These are phyloP conservation scores for Ctenomys sociabilis DNA, from an alignment of 2,113 vertebrate species.

Conservation along the genomic window DNA sequence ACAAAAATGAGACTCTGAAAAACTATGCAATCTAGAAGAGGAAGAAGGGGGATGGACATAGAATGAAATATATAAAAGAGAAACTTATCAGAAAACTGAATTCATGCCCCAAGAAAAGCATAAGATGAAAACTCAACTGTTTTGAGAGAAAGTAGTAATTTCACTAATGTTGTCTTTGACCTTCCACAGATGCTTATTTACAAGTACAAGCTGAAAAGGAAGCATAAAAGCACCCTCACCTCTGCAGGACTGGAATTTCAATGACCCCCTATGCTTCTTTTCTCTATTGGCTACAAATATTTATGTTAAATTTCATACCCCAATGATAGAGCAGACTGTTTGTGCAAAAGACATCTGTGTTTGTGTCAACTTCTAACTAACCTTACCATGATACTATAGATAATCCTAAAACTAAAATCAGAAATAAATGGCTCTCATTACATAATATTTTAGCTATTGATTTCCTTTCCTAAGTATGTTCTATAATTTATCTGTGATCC, in stretches of 20 bases:
- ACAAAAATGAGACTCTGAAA: not conserved
- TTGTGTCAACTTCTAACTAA: conserved; percentile 57
- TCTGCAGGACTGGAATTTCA: not conserved
- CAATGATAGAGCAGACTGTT: conserved; percentile 36
- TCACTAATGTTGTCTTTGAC: not conserved
- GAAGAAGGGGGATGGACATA: not conserved
- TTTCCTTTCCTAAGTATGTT: conserved; percentile 2
- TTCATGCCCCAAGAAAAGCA: not conserved
- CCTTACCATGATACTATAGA: conserved; percentile 30
- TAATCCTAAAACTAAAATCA: conserved; percentile 56
- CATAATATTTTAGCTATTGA: not conserved
- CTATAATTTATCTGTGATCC: not conserved
- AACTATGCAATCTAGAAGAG: not conserved
- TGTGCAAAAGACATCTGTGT: conserved; percentile 60
- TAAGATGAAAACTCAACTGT: not conserved
- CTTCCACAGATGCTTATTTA: not conserved
- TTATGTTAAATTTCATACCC: conserved; percentile 62
- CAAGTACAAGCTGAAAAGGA: not conserved
- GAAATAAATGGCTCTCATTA: conserved; percentile 7
- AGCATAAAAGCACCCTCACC: not conserved
- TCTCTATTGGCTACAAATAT: conserved; percentile 43
- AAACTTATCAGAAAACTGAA: not conserved
- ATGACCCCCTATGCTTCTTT: not conserved
- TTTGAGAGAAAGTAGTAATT: not conserved
- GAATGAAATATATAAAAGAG: not conserved